phyloP scores from a whole-genome alignment of 35 echinoderm and acorn worm species.

The Diadema setosum region DNA sequence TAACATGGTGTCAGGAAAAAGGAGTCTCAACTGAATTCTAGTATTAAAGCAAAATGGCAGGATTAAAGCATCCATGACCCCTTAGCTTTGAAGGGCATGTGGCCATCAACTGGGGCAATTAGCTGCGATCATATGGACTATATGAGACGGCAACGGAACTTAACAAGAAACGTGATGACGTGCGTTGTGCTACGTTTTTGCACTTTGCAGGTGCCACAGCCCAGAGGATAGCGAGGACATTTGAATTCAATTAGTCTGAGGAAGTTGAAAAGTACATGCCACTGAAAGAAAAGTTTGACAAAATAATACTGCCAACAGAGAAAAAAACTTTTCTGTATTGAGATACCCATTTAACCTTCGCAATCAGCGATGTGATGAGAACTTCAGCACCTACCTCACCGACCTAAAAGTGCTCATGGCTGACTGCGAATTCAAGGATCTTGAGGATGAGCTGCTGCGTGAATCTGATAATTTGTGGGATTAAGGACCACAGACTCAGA shows the following conservation, averaged over 20 bases:
- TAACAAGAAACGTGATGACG: not conserved
- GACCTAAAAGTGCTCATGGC: not conserved
- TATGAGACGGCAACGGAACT: not conserved
- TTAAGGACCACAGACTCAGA: not conserved
- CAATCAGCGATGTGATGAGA: not conserved
- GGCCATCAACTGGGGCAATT: not conserved
- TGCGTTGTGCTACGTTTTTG: not conserved
- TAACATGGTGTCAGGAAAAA: no score
- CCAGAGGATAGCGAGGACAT: not conserved
- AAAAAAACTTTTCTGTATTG: constrained; percentile 41
- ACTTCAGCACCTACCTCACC: constrained; percentile 15
- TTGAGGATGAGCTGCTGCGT: not conserved
- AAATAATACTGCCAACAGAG: constrained; percentile 4
- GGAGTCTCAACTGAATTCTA: no score
- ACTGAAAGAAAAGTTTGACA: not conserved
- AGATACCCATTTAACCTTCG: constrained; percentile 47
- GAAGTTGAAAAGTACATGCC: not conserved
- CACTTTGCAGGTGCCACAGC: not conserved
- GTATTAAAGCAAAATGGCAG: no score
- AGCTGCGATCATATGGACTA: not conserved
- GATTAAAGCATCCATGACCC: not conserved
- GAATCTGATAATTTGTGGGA: not conserved
- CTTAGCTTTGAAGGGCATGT: not conserved
- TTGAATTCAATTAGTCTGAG: not conserved
- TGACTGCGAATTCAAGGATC: constrained; percentile 5